These are phyloP conservation scores for Cavia aperea DNA, from an alignment of 2,113 vertebrate genomes.

Conservation along the genomic window DNA sequence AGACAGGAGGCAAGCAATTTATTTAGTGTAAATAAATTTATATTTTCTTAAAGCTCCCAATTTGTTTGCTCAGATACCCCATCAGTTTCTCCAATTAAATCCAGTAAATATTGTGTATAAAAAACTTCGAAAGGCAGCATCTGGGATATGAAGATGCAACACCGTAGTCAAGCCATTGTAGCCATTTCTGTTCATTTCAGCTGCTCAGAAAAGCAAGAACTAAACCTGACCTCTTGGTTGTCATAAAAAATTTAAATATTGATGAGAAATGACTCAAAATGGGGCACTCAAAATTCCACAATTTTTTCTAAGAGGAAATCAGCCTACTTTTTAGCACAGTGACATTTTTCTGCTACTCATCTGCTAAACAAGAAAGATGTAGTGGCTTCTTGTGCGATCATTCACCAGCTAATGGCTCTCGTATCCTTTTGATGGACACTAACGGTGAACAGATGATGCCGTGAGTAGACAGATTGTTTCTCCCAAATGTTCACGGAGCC, in stretches of 20 bases:
- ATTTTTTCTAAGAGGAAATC: constrained; percentile 14
- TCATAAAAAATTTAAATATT: background rate
- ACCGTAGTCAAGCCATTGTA: background rate
- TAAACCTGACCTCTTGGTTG: constrained; percentile 4
- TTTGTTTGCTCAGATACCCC: constrained; percentile 14
- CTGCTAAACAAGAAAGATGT: background rate
- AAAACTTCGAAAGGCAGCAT: background rate
- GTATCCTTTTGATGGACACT: background rate
- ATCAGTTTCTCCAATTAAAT: constrained; percentile 36
- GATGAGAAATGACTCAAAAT: background rate
- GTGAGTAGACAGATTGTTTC: background rate
- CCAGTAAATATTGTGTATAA: background rate
- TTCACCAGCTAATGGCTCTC: constrained; percentile 22
- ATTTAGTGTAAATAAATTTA: constrained; percentile 33
- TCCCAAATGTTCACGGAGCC: constrained; percentile 16
- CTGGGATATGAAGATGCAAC: background rate
- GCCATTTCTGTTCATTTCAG: constrained; percentile 15
- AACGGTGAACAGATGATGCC: constrained; percentile 15
- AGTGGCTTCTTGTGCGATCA: constrained; percentile 5
- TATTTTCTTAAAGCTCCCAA: background rate
- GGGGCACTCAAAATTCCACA: background rate
- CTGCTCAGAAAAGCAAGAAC: background rate
- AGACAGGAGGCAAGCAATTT: constrained; percentile 22
- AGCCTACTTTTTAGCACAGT: constrained; percentile 4
- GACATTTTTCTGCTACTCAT: constrained; percentile 37